Percentiles rank a stretch among this genome's conserved stretches.
Conservation (phyloP, 2,113 vertebrate species). For the Phylloscopus trochiloides region DNA sequence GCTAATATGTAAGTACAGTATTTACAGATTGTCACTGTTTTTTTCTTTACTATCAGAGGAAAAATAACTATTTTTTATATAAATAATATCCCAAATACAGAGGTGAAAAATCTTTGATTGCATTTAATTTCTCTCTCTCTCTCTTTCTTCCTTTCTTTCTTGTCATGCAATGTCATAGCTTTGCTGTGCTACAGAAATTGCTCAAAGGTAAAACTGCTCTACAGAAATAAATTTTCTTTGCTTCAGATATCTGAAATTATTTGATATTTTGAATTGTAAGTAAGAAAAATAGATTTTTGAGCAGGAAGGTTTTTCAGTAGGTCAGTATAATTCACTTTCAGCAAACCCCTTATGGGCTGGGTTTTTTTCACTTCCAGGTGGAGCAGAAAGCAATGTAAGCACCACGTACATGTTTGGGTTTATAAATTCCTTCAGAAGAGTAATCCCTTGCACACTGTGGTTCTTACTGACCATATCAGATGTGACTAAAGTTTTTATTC, state of each 20-base stretch:
- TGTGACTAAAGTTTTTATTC: neutral
- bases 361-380: neutral
- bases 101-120: neutral
- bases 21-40: neutral
- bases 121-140: neutral
- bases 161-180: neutral
- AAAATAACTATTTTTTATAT: neutral
- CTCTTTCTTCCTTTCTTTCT: neutral
- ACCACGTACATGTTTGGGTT: neutral
- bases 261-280: neutral
- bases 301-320: neutral
- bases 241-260: neutral
- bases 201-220: neutral
- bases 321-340: neutral
- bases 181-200: neutral
- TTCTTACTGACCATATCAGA: neutral
- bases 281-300: neutral
- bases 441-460: neutral
- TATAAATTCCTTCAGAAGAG: neutral
- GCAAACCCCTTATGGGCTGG: neutral
- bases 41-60: neutral
- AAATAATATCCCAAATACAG: neutral
- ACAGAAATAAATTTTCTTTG: neutral
- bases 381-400: neutral
- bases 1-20: neutral